phyloP scores from a whole-genome alignment of 2,113 vertebrate species.

The Mobula hypostoma region DNA sequence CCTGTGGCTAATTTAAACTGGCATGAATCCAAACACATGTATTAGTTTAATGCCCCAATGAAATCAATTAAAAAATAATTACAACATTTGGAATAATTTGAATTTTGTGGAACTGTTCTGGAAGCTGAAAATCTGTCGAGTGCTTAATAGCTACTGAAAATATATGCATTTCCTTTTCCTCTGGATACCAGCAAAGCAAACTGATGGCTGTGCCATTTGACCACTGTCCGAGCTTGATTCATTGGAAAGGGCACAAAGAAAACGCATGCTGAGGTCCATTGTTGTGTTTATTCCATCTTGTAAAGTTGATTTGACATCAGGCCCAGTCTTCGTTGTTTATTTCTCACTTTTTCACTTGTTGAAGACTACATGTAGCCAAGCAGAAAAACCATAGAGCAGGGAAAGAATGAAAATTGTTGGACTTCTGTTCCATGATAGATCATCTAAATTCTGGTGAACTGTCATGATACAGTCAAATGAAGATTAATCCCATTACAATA shows the following conservation, averaged over 20 bases:
- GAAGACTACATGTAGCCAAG: neutral
- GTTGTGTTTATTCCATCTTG: neutral
- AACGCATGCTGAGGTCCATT: neutral
- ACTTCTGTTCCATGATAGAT: neutral
- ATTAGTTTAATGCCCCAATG: slow-evolving; percentile 35
- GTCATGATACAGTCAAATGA: neutral
- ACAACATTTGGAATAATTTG: slow-evolving; percentile 5
- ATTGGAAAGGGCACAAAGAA: neutral
- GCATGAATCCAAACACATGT: neutral
- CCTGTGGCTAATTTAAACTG: slow-evolving; percentile 16
- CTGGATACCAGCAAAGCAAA: neutral
- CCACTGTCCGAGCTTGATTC: neutral
- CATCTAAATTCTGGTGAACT: neutral
- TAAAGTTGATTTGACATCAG: neutral
- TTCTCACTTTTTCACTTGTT: neutral
- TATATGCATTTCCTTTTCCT: neutral
- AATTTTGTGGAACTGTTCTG: slow-evolving; percentile 24
- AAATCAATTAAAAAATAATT: slow-evolving; percentile 33
- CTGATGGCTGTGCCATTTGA: neutral
- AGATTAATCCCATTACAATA: neutral
- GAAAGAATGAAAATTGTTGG: neutral
- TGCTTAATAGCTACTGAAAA: slow-evolving; percentile 4
- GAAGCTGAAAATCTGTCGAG: slow-evolving; percentile 21
- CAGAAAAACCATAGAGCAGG: neutral
- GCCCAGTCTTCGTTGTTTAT: neutral